phyloP scores from a whole-genome alignment of 2,113 vertebrate genomes.

The Centrocercus urophasianus region DNA sequence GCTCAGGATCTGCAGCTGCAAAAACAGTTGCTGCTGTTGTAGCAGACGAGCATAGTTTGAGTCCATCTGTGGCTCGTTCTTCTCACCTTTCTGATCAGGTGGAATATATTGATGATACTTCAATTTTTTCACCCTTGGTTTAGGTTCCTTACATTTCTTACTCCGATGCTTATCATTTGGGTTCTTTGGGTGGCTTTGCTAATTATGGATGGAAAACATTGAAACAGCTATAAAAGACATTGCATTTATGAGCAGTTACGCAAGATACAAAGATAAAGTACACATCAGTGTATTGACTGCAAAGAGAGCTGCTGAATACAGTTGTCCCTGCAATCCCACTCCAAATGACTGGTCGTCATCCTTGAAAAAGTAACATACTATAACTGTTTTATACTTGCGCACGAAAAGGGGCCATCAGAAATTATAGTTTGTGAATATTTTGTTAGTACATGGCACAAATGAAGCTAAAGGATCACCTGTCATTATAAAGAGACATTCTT shows the following conservation, averaged over 20 bases:
- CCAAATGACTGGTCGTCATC: not conserved
- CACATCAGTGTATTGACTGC: not conserved
- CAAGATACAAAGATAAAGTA: not conserved
- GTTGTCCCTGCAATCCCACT: not conserved
- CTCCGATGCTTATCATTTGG: conserved; percentile 91
- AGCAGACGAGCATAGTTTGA: conserved; percentile 95
- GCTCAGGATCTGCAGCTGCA: conserved; percentile 91
- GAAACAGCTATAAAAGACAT: not conserved
- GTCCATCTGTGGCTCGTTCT: conserved; percentile 92
- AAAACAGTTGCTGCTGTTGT: conserved; percentile 97
- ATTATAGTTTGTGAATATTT: not conserved
- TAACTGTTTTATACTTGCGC: not conserved
- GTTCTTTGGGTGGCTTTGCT: conserved; percentile 95
- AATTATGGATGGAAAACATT: conserved; percentile 33
- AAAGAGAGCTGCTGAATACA: not conserved
- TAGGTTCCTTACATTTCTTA: conserved; percentile 95
- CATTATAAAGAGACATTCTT: not conserved
- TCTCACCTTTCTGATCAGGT: conserved; percentile 95
- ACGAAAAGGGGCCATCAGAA: not conserved
- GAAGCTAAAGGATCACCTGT: not conserved
- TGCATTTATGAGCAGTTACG: not conserved
- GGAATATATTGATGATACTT: conserved; percentile 99
- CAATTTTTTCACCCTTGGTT: conserved; percentile 92
- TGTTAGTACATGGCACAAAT: not conserved
- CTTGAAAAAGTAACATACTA: not conserved